These are phyloP conservation scores for Trinectes maculatus DNA, from an alignment of 2,113 vertebrate genomes.

Conservation along the genomic window DNA sequence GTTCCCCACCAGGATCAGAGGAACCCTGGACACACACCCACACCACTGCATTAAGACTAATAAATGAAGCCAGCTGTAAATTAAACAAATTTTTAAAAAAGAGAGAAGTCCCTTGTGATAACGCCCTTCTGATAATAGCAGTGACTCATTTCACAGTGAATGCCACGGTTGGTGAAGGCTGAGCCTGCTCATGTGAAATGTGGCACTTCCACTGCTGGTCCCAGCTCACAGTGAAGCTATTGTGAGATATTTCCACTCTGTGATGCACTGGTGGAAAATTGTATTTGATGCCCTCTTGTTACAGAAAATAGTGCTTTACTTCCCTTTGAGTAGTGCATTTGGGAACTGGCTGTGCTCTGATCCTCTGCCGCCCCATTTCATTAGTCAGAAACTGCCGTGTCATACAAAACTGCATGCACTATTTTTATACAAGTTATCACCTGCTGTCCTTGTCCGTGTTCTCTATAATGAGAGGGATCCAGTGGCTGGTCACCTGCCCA, in stretches of 20 bases:
- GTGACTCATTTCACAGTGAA: not conserved
- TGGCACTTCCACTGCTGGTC: not conserved
- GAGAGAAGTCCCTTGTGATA: no score
- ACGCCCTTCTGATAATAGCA: not conserved
- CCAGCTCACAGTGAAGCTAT: slow-evolving; percentile 2
- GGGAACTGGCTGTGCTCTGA: not conserved
- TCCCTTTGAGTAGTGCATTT: not conserved
- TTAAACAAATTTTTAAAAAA: no score
- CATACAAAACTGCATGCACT: not conserved
- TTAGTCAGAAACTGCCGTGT: no score
- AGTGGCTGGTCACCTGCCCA: slow-evolving; percentile 92
- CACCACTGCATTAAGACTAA: not conserved
- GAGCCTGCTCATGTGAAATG: not conserved
- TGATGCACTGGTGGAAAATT: not conserved
- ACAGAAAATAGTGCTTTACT: no score
- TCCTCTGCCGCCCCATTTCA: not conserved
- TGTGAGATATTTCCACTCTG: not conserved
- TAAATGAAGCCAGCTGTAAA: not conserved
- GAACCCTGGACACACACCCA: slow-evolving; percentile 81
- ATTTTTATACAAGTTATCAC: slow-evolving; percentile 68
- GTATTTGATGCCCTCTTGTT: not conserved
- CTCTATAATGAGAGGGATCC: slow-evolving; percentile 98
- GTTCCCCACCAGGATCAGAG: slow-evolving; percentile 97
- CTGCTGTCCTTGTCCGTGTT: slow-evolving; percentile 98
- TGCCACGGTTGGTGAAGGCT: not conserved